phyloP scores from a whole-genome alignment of 2,113 vertebrate species.

The Anthoscopus minutus region DNA sequence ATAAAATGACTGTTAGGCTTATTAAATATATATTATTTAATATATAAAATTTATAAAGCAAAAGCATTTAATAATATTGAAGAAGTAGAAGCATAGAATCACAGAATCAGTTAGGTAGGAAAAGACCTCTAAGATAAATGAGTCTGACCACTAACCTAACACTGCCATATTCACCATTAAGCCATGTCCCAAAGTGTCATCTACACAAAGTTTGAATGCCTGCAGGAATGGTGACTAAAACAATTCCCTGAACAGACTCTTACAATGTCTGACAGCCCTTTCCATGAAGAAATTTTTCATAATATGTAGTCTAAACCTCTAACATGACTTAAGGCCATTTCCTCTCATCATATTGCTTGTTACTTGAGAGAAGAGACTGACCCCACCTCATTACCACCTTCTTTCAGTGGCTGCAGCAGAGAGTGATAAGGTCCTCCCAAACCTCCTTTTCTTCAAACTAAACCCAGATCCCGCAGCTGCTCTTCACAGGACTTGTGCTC shows the following conservation, averaged over 20 bases:
- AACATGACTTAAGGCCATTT: not conserved
- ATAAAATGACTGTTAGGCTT: not conserved
- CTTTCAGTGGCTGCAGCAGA: not conserved
- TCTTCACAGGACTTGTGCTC: not conserved
- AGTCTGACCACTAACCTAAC: not conserved
- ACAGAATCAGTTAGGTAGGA: not conserved
- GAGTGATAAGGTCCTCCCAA: not conserved
- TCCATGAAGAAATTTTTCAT: not conserved
- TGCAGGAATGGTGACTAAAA: not conserved
- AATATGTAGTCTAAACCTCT: not conserved
- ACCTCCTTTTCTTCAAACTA: not conserved
- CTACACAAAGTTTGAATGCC: not conserved
- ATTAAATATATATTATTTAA: not conserved
- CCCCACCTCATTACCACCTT: not conserved
- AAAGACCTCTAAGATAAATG: not conserved
- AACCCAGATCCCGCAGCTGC: not conserved
- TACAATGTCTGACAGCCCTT: not conserved
- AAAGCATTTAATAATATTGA: not conserved
- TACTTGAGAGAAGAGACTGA: not conserved
- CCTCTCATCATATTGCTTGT: not conserved
- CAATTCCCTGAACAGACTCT: not conserved
- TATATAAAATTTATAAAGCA: not conserved
- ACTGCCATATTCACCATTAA: not conserved
- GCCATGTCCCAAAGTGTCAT: too few species aligned
- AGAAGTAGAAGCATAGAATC: not conserved